Evolutionary conservation across 1,140 invertebrate genomes (phyloP), one percentile per base, ranked within the genome.

Genomic region (Drosophila parvula): DNA sequence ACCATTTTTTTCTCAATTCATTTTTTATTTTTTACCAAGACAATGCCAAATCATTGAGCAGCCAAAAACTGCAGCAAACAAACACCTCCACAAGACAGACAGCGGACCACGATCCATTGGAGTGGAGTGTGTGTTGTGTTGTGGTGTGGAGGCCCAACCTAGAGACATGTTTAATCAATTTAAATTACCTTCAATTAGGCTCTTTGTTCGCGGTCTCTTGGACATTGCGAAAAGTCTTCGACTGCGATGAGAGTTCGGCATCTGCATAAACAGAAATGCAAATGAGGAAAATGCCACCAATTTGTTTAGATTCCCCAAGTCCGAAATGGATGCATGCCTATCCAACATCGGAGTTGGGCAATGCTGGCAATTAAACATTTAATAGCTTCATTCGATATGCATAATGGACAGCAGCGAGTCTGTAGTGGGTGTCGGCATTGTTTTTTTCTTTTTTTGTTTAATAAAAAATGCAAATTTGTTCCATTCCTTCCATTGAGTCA

Each of bases 101-200:
- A 63, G 51, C 65, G 4, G 53, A 57, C 61, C 58, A 74, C 55
- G 64, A 76, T 48, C 78, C 68, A 69, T 44, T 47, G 34, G 43
- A 32, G 48, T 40, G 38, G 38, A 30, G 30, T 30, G 32, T 58
- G 61, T 38, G 36, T 30, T 16, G 30, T 32, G 28, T 60, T 63
- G 57, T 58, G 43, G 59, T 53, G 48, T 36, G 45, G 57, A 41
- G 74, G 83, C 76, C 82, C 67, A 88, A 70, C 76, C 79, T 88
- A 86, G 40, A 73, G 76, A 83, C 76, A 83, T 77, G 67, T 82
- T 86, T 89, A 89, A 88, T 88, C 84, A 89, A 88, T 88, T 88
- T 83, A 89, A 83, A 88, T 88, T 89, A 83, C 84, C 83, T 83
- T 88, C 84, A 88, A 89, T 88, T 88, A 89, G 84, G 76, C 68